A percentile compares a stretch with the other conserved stretches of the same genome.
phyloP scores from a whole-genome alignment of 2,113 vertebrate genomes.

The Numenius arquata region DNA sequence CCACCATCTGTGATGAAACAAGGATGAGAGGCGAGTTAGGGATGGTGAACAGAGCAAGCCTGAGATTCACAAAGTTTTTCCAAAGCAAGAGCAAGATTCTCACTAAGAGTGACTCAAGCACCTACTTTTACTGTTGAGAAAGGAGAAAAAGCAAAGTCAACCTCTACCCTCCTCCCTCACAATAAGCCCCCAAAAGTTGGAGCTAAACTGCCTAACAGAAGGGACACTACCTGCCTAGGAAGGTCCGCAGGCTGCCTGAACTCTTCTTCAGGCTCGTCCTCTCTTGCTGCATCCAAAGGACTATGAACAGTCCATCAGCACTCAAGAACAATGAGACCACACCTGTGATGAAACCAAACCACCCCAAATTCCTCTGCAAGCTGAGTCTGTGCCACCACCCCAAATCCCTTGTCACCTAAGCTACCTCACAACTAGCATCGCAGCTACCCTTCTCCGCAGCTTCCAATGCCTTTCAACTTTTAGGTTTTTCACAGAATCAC shows the following conservation, averaged over 20 bases:
- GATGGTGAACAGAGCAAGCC: background rate
- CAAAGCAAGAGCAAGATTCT: background rate
- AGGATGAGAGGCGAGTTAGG: background rate
- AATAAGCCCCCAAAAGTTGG: background rate
- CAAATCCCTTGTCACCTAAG: background rate
- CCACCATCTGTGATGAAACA: background rate
- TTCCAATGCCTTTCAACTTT: background rate
- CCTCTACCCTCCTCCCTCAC: background rate
- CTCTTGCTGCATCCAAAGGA: background rate
- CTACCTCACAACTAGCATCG: background rate
- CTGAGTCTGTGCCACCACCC: background rate
- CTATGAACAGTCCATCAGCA: background rate
- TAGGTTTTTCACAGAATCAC: too few relatives aligned
- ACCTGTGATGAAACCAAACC: accelerated
- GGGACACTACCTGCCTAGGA: too few relatives aligned
- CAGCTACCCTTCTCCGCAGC: background rate
- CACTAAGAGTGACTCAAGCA: background rate
- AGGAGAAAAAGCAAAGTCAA: background rate
- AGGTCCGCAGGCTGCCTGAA: background rate
- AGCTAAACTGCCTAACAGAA: background rate
- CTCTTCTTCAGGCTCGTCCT: background rate
- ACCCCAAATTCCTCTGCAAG: background rate
- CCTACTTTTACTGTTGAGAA: background rate
- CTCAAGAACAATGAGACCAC: too few relatives aligned
- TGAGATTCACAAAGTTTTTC: background rate